Evolutionary conservation across 2,888 invertebrate species (phyloP).

Genomic region (Meteorus cinctellus): DNA sequence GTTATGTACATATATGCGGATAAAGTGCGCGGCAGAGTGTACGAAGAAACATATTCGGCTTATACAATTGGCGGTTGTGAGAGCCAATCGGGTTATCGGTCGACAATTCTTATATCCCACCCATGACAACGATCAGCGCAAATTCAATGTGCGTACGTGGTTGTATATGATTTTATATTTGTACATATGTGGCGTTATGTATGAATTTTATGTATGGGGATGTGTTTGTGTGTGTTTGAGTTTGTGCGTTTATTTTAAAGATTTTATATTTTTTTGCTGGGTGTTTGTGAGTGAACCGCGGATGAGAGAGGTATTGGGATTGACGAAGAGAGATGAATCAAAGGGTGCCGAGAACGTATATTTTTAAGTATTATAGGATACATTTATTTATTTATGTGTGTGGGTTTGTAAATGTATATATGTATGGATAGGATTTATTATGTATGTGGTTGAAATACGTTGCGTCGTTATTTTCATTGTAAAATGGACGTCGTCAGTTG

Average conservation of each 20-base stretch:
- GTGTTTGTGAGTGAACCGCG: constrained; percentile 45
- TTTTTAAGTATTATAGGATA: constrained; percentile 9
- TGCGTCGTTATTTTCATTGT: constrained; percentile 20
- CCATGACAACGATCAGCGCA: constrained; percentile 49
- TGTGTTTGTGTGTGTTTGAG: not conserved
- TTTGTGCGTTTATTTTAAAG: constrained; percentile 61
- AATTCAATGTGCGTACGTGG: constrained; percentile 17
- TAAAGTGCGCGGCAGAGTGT: constrained; percentile 10
- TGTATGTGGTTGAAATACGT: not conserved
- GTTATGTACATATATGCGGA: not conserved
- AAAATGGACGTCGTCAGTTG: constrained; percentile 27
- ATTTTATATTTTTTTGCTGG: constrained; percentile 53
- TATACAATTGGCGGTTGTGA: constrained; percentile 65
- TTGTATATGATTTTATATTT: not conserved
- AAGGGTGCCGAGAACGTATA: constrained; percentile 45
- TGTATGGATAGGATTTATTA: no score
- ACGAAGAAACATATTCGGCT: constrained; percentile 47
- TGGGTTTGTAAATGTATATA: not conserved
- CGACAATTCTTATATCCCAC: constrained; percentile 62
- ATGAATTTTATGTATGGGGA: not conserved
- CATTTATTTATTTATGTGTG: constrained; percentile 15
- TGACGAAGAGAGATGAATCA: constrained; percentile 36
- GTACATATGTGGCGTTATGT: constrained; percentile 50
- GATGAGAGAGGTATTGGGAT: not conserved
- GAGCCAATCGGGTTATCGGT: constrained; percentile 66